A percentile compares a stretch with the other conserved stretches of the same genome.
phyloP scores from a whole-genome alignment of 2,113 vertebrate genomes.

The Cyanoramphus novaezelandiae region DNA sequence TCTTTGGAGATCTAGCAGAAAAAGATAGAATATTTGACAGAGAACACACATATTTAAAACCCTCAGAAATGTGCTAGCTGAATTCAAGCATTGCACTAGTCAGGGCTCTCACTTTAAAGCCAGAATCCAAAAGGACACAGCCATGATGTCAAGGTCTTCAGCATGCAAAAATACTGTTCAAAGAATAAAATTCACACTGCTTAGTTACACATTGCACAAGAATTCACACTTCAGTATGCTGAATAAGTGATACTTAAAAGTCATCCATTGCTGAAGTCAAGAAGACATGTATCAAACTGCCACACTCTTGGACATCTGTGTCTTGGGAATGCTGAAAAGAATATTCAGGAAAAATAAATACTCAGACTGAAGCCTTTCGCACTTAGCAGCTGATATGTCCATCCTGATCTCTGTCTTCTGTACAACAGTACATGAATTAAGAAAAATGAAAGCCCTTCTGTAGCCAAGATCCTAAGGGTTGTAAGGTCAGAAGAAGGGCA shows the following conservation, averaged over 20 bases:
- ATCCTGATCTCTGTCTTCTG: neutral
- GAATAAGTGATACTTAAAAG: neutral
- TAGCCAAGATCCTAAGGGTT: neutral
- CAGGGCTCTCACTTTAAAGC: neutral
- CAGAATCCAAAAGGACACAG: neutral
- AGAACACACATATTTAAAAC: neutral
- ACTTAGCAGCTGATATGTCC: neutral
- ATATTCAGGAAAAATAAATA: neutral
- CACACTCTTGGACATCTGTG: neutral
- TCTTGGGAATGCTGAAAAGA: neutral
- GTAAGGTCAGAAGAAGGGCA: neutral
- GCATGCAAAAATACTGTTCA: neutral
- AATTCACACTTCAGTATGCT: neutral
- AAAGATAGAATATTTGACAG: neutral
- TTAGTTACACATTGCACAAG: neutral
- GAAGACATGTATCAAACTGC: neutral
- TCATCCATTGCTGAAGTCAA: neutral
- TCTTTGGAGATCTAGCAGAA: neutral
- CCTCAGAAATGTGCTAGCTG: neutral
- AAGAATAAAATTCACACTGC: neutral
- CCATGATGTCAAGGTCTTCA: neutral
- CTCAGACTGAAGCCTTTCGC: neutral
- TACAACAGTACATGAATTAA: accelerated
- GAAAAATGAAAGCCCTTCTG: neutral
- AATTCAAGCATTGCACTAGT: neutral